Percentiles rank a stretch among this genome's conserved stretches.
Evolutionary conservation across 2,888 invertebrate genomes (phyloP).

Genomic region (Griposia aprilina): DNA sequence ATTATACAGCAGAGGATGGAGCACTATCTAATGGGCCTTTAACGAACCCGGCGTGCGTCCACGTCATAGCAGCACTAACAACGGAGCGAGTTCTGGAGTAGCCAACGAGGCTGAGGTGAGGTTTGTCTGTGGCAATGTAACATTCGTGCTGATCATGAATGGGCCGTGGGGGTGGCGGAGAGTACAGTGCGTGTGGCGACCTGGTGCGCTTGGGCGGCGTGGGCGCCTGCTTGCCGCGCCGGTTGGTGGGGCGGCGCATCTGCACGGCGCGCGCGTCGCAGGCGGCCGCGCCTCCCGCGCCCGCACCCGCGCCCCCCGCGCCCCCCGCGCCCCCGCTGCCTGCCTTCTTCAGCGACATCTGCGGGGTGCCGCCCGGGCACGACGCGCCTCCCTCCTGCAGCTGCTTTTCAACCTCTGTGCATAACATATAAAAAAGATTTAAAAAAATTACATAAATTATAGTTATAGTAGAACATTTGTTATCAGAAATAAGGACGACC

Average conservation of each 20-base stretch:
- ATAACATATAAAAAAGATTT: neutral
- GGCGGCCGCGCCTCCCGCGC: no score
- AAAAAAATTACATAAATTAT: neutral
- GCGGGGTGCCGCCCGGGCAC: constrained; percentile 89
- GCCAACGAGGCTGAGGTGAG: neutral
- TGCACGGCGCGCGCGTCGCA: constrained; percentile 93
- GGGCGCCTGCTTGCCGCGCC: constrained; percentile 98
- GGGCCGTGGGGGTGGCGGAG: neutral
- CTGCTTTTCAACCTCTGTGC: constrained; percentile 97
- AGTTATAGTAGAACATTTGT: neutral
- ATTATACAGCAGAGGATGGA: neutral
- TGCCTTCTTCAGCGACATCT: constrained; percentile 87
- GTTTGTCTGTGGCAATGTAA: neutral
- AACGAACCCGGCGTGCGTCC: neutral
- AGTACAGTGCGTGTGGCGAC: constrained; percentile 72
- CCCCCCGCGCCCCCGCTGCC: constrained; percentile 74
- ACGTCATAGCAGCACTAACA: neutral
- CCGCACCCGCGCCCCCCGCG: no score
- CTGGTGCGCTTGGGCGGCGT: constrained; percentile 98
- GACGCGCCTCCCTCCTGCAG: constrained; percentile 92
- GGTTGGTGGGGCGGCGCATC: constrained; percentile 96
- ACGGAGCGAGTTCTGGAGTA: neutral
- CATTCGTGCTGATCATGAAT: neutral
- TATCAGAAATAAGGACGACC: neutral
- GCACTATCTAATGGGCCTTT: neutral